Evolutionary conservation across 1,140 invertebrate genomes (phyloP).

Genomic region (Coenobita brevimanus): DNA sequence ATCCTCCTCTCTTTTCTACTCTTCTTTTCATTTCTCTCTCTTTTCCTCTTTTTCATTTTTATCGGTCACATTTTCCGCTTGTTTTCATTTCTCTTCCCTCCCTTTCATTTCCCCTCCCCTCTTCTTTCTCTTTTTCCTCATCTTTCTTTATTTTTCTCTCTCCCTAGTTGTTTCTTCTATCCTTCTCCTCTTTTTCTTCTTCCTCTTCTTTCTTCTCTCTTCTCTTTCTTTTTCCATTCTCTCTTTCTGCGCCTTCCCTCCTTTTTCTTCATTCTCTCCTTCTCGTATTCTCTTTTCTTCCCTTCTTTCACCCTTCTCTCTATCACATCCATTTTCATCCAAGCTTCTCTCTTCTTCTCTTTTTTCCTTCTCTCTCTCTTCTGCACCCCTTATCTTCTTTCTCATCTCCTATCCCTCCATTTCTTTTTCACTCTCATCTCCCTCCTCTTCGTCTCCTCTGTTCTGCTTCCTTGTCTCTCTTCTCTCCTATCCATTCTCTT

Average conservation of each 20-base stretch:
- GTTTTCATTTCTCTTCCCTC: no score
- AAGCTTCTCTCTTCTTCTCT: slow-evolving; percentile 16
- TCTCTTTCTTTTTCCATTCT: no score
- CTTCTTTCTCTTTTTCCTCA: no score
- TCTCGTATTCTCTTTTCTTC: neutral
- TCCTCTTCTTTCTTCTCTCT: no score
- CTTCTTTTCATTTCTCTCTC: no score
- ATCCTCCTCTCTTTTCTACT: no score
- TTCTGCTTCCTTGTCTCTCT: neutral
- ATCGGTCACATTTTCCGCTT: no score
- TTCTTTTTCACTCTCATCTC: neutral
- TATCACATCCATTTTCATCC: neutral
- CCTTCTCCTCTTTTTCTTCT: no score
- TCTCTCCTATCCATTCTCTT: neutral
- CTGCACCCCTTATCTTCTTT: neutral
- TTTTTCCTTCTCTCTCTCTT: neutral
- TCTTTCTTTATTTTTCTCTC: no score
- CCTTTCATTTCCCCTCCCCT: no score
- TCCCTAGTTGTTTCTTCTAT: no score
- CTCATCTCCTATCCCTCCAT: neutral
- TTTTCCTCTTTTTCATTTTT: no score
- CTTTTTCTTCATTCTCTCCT: neutral
- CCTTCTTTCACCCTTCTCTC: neutral
- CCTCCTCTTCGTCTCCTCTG: neutral
- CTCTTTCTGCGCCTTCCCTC: neutral